A percentile compares a stretch with the other conserved stretches of the same genome.
These are phyloP conservation scores for Leptopilina clavipes DNA, from an alignment of 1,140 invertebrate genomes.

Conservation along the genomic window DNA sequence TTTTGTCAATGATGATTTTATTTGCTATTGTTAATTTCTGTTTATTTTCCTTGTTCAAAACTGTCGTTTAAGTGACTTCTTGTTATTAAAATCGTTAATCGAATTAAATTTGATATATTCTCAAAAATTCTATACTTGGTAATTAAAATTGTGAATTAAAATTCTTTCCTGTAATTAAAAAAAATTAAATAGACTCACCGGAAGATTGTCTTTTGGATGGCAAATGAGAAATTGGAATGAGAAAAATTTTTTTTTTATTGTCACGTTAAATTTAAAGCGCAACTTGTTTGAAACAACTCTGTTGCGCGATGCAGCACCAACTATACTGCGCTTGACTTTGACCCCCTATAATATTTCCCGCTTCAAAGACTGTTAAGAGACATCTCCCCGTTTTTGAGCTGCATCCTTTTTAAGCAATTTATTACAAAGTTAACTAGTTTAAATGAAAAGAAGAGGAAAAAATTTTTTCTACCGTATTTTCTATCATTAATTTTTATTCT, in stretches of 20 bases:
- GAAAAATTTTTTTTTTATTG: neutral
- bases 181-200: neutral
- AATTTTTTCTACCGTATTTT: too few relatives aligned
- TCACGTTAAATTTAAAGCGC: neutral
- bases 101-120: too few relatives aligned
- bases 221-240: neutral
- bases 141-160: neutral
- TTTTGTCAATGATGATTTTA: too few relatives aligned
- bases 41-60: too few relatives aligned
- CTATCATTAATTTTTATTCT: too few relatives aligned
- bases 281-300: slow-evolving; percentile 16
- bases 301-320: slow-evolving; percentile 6
- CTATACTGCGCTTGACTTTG: slow-evolving; percentile 32
- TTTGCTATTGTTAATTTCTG: too few relatives aligned
- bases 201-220: neutral
- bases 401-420: slow-evolving; percentile 29
- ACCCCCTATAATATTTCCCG: slow-evolving; percentile 22
- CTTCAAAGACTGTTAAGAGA: slow-evolving; percentile 24
- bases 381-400: slow-evolving; percentile 23
- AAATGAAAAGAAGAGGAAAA: neutral
- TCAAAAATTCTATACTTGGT: neutral
- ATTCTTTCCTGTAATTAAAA: too few relatives aligned
- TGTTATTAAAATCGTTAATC: too few relatives aligned
- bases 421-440: slow-evolving; percentile 17
- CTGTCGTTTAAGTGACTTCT: too few relatives aligned